Percentiles rank a stretch among this genome's conserved stretches.
Evolutionary conservation across 2,113 vertebrate genomes (phyloP).

Genomic region (Chunga burmeisteri): DNA sequence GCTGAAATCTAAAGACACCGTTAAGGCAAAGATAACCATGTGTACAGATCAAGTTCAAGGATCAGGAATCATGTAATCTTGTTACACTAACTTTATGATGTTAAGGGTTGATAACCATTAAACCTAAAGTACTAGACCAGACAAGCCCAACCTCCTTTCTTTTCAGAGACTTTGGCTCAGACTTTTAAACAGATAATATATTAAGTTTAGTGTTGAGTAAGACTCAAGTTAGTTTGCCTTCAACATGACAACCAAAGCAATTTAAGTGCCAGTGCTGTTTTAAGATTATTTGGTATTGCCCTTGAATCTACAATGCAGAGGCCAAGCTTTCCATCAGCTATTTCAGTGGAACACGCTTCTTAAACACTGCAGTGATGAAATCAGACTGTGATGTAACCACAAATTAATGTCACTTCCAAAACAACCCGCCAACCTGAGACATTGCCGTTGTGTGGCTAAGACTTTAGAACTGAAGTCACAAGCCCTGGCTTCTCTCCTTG

Average conservation of each 20-base stretch:
- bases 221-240: neutral
- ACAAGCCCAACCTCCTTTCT: neutral
- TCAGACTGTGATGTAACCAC: neutral
- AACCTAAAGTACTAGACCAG: neutral
- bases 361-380: neutral
- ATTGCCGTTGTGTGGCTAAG: neutral
- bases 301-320: neutral
- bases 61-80: neutral
- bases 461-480: too few relatives aligned
- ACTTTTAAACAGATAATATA: neutral
- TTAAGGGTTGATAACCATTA: neutral
- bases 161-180: neutral
- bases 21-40: neutral
- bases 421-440: neutral
- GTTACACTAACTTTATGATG: fast-evolving
- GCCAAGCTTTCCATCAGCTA: neutral
- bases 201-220: neutral
- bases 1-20: neutral
- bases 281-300: neutral
- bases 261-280: neutral
- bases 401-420: neutral
- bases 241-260: neutral
- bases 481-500: neutral
- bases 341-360: neutral
- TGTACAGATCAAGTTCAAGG: neutral